phyloP scores from a whole-genome alignment of 35 echinoderm and acorn worm species.

The Nesometra sesokonis region DNA sequence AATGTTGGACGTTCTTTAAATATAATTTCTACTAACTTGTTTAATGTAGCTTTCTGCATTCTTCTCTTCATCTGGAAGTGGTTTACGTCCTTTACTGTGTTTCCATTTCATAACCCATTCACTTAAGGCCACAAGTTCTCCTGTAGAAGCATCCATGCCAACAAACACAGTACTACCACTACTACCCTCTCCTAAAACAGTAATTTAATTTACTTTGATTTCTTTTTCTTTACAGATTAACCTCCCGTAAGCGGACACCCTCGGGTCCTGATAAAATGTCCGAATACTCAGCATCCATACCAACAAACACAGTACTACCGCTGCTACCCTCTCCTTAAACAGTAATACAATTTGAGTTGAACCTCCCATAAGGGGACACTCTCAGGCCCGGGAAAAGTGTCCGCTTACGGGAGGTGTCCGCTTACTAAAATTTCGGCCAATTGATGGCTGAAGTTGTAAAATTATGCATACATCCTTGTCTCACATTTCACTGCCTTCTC shows the following conservation, averaged over 20 bases:
- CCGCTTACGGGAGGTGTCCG: no score
- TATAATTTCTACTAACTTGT: conserved; percentile 34
- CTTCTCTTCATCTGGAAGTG: conserved; percentile 82
- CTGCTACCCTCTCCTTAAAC: not conserved
- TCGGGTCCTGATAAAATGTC: no score
- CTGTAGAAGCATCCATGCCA: conserved; percentile 70
- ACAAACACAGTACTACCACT: conserved; percentile 58
- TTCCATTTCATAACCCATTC: conserved; percentile 98
- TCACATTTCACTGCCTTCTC: no score
- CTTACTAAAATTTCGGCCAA: no score
- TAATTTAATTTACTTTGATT: not conserved
- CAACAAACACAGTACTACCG: conserved; percentile 60
- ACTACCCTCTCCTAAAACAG: not conserved
- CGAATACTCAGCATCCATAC: conserved; percentile 84
- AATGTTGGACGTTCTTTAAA: no score
- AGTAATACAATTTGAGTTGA: not conserved
- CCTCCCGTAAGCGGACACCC: no score
- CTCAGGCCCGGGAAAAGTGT: no score
- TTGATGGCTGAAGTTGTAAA: no score
- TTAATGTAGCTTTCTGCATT: conserved; percentile 66
- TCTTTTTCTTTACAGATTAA: not conserved
- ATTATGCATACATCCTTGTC: no score
- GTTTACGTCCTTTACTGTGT: conserved; percentile 80
- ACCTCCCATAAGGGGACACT: no score
- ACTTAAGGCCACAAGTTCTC: conserved; percentile 51